phyloP scores from a whole-genome alignment of 2,797 vertebrate genomes.

The Pseudochromis fuscus region DNA sequence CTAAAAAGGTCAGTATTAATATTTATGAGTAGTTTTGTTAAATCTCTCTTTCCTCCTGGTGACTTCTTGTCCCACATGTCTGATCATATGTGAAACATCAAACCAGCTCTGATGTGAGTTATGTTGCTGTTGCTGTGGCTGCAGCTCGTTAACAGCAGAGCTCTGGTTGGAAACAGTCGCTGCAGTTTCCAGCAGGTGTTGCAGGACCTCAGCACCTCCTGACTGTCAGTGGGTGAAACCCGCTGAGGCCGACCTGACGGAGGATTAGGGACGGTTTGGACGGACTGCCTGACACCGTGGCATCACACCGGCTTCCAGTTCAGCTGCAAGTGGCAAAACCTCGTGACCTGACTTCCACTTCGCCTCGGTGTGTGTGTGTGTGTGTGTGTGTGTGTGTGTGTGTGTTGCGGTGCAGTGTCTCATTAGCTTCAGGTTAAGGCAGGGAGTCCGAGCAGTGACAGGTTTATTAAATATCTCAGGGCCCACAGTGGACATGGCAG shows the following conservation, averaged over 20 bases:
- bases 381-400: conserved; percentile 16
- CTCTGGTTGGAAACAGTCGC: background rate
- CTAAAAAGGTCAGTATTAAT: too few species aligned
- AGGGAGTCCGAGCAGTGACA: conserved; percentile 75
- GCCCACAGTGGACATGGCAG: conserved; percentile 74
- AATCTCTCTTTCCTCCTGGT: too few species aligned
- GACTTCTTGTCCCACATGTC: too few species aligned
- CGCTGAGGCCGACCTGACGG: background rate
- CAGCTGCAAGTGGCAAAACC: conserved; percentile 50
- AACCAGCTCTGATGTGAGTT: too few species aligned
- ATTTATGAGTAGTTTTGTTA: too few species aligned
- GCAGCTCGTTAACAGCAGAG: background rate
- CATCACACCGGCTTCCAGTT: conserved; percentile 47
- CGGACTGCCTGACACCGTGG: conserved; percentile 14
- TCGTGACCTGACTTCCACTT: conserved; percentile 55
- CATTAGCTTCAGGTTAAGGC: conserved; percentile 72
- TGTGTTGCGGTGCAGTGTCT: conserved; percentile 57
- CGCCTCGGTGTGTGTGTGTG: conserved; percentile 29
- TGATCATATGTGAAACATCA: background rate
- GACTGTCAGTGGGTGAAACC: background rate
- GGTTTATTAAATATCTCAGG: conserved; percentile 85
- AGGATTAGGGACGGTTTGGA: conserved; percentile 25
- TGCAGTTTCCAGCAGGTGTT: background rate
- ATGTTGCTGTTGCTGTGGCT: too few species aligned
- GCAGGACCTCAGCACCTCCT: background rate